phyloP scores from a whole-genome alignment of 2,888 invertebrate genomes.

The Macropis europaea region DNA sequence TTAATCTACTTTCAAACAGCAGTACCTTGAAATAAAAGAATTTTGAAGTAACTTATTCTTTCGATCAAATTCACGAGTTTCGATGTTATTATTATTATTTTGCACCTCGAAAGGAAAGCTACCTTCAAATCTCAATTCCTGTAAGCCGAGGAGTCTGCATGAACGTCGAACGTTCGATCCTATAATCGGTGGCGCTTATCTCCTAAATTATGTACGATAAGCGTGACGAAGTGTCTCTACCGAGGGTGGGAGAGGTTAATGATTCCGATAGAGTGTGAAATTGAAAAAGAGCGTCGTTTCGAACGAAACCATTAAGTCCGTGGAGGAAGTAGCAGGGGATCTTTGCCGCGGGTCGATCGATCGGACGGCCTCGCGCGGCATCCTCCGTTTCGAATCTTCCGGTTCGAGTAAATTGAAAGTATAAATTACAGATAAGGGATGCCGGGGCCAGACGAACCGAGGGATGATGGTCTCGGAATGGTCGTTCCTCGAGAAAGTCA shows the following conservation, averaged over 20 bases:
- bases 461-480: slow-evolving; percentile 41
- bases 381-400: no score
- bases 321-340: background rate
- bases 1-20: no score
- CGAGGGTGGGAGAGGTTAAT: slow-evolving; percentile 31
- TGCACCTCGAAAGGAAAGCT: no score
- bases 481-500: slow-evolving; percentile 56
- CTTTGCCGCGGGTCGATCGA: slow-evolving; percentile 29
- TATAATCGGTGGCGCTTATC: slow-evolving; percentile 16
- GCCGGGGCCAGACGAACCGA: slow-evolving; percentile 29
- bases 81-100: no score
- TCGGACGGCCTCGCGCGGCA: slow-evolving; percentile 14
- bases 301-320: slow-evolving; percentile 54
- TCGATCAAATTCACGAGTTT: no score
- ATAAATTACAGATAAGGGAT: slow-evolving; percentile 77
- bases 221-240: background rate
- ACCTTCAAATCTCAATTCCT: background rate
- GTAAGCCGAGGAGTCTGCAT: background rate
- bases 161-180: background rate
- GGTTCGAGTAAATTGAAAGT: slow-evolving; percentile 74
- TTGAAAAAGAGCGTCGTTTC: slow-evolving; percentile 41
- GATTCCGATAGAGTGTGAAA: slow-evolving; percentile 45
- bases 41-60: no score
- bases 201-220: slow-evolving; percentile 31
- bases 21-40: no score